A percentile compares a stretch with the other conserved stretches of the same genome.
phyloP scores from a whole-genome alignment of 1,140 invertebrate genomes.

The Diorhabda sublineata region DNA sequence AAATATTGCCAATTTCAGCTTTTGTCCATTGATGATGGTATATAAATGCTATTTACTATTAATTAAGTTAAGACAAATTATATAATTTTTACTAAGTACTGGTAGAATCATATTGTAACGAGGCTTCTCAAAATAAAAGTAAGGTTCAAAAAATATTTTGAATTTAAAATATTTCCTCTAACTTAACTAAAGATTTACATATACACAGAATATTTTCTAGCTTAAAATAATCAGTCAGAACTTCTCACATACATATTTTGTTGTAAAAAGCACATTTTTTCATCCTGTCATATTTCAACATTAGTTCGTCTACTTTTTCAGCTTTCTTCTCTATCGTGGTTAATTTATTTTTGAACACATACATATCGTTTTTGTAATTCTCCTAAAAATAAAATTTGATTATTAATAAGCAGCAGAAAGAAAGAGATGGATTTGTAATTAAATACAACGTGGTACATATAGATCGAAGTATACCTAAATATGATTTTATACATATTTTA shows the following conservation, averaged over 20 bases:
- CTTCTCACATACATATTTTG: constrained; percentile 18
- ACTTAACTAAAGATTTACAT: constrained; percentile 13
- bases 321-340: constrained; percentile 22
- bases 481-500: neutral
- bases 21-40: no score
- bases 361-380: constrained; percentile 27
- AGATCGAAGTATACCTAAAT: no score
- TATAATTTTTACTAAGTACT: no score
- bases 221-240: constrained; percentile 13
- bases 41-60: no score
- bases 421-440: no score
- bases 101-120: no score
- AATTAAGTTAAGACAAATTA: no score
- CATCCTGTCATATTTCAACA: constrained; percentile 22
- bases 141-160: neutral
- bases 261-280: constrained; percentile 22
- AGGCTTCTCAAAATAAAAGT: no score
- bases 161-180: neutral
- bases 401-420: no score
- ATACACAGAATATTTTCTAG: constrained; percentile 7
- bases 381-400: constrained; percentile 19
- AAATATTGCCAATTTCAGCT: no score
- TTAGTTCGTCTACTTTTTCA: constrained; percentile 22
- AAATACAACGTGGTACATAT: no score
- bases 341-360: constrained; percentile 26